A percentile compares a stretch with the other conserved stretches of the same genome.
Conservation (phyloP, 2,797 vertebrate genomes). For the Gobionotothen gibberifrons region DNA sequence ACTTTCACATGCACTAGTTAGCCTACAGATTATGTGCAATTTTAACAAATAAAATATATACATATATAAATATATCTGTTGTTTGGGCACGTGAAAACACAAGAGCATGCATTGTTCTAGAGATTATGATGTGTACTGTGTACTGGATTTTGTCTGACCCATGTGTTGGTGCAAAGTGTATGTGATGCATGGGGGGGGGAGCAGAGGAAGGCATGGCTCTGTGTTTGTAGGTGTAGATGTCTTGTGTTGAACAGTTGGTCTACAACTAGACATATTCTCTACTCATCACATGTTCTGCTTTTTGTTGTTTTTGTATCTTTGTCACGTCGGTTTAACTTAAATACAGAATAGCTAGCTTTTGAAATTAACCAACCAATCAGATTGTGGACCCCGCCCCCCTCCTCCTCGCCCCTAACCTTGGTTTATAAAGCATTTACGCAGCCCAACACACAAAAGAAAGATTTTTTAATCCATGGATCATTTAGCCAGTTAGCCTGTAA, state of each 20-base stretch:
- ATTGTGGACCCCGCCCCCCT: constrained; percentile 23
- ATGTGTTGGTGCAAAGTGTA: constrained; percentile 78
- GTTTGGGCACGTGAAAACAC: constrained; percentile 75
- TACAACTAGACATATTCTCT: constrained; percentile 56
- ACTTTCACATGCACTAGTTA: constrained; percentile 54
- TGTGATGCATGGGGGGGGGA: constrained; percentile 79
- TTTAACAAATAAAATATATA: constrained; percentile 62
- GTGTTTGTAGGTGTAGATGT: constrained; percentile 69
- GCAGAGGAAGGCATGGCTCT: constrained; percentile 69
- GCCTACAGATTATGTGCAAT: constrained; percentile 67
- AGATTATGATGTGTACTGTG: constrained; percentile 75
- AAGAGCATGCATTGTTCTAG: constrained; percentile 83
- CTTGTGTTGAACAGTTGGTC: constrained; percentile 64
- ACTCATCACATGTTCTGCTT: constrained; percentile 59
- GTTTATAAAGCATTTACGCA: constrained; percentile 48
- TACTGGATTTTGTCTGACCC: constrained; percentile 79
- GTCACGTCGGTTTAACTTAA: constrained; percentile 43
- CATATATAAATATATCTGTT: constrained; percentile 36
- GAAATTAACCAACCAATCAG: constrained; percentile 45
- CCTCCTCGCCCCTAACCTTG: not conserved
- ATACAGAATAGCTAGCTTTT: constrained; percentile 40
- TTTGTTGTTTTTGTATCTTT: constrained; percentile 57
- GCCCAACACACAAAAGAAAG: constrained; percentile 43
- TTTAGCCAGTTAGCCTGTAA: constrained; percentile 73
- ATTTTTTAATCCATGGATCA: constrained; percentile 48